These are phyloP conservation scores for Hyles vespertilio DNA, from an alignment of 1,140 invertebrate genomes.

Conservation along the genomic window DNA sequence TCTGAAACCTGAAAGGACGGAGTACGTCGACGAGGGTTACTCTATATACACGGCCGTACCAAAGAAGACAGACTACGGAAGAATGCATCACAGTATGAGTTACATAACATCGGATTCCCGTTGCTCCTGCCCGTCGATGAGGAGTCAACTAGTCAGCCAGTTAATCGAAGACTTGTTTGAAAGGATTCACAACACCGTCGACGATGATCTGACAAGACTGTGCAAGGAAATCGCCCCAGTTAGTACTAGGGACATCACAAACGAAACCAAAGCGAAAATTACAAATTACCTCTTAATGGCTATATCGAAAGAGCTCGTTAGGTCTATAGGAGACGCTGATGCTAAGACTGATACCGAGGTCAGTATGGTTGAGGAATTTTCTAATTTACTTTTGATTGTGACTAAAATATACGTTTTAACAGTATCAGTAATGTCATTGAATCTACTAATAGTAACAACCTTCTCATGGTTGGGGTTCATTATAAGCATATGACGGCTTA, in stretches of 20 bases:
- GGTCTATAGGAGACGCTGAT: slow-evolving; percentile 68
- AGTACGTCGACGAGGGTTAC: slow-evolving; percentile 63
- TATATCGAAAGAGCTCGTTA: slow-evolving; percentile 69
- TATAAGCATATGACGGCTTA: slow-evolving; percentile 16
- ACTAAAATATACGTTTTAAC: slow-evolving; percentile 47
- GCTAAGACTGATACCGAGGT: slow-evolving; percentile 73
- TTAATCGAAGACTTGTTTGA: slow-evolving; percentile 67
- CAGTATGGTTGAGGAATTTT: slow-evolving; percentile 33
- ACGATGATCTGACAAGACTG: slow-evolving; percentile 55
- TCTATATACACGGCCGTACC: slow-evolving; percentile 63
- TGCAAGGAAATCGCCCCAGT: slow-evolving; percentile 54
- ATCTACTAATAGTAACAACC: slow-evolving; percentile 35
- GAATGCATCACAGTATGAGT: slow-evolving; percentile 69
- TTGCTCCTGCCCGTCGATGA: slow-evolving; percentile 65
- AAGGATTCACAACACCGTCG: slow-evolving; percentile 57
- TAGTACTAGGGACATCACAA: slow-evolving; percentile 44
- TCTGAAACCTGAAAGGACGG: slow-evolving; percentile 59
- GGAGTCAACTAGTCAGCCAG: slow-evolving; percentile 64
- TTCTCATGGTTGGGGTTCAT: slow-evolving; percentile 33
- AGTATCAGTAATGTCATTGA: slow-evolving; percentile 34
- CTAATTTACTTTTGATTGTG: slow-evolving; percentile 33
- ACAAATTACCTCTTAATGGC: slow-evolving; percentile 71
- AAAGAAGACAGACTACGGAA: slow-evolving; percentile 64
- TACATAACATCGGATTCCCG: slow-evolving; percentile 57
- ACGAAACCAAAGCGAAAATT: slow-evolving; percentile 66